These are phyloP conservation scores for Myotis myotis DNA, from an alignment of 2,797 vertebrate genomes.

Conservation along the genomic window DNA sequence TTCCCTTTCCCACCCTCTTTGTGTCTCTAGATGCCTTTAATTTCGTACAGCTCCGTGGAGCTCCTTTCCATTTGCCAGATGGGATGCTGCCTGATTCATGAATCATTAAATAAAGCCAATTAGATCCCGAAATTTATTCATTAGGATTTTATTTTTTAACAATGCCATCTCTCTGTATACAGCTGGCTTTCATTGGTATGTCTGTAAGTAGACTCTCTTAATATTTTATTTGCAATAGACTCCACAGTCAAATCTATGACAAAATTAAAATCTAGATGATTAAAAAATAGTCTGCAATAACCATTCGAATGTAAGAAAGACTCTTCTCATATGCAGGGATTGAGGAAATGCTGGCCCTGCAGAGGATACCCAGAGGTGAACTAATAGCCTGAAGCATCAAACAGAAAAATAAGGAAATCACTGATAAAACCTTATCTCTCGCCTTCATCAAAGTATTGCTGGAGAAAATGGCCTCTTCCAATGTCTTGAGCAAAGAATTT, in stretches of 20 bases:
- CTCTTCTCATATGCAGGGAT: background rate
- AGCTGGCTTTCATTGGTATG: background rate
- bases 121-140: background rate
- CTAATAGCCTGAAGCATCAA: background rate
- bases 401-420: background rate
- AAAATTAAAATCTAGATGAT: background rate
- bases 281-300: background rate
- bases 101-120: background rate
- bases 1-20: background rate
- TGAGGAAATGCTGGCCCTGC: background rate
- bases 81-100: background rate
- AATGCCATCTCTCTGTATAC: background rate
- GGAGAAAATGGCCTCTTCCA: background rate
- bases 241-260: background rate
- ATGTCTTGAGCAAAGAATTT: background rate
- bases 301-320: background rate
- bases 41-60: background rate
- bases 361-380: background rate
- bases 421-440: background rate
- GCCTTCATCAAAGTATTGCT: background rate
- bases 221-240: background rate
- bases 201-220: background rate
- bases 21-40: background rate
- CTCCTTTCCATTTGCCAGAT: background rate
- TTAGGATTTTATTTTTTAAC: background rate